phyloP scores from a whole-genome alignment of 2,888 invertebrate species.

The Buathra laborator region DNA sequence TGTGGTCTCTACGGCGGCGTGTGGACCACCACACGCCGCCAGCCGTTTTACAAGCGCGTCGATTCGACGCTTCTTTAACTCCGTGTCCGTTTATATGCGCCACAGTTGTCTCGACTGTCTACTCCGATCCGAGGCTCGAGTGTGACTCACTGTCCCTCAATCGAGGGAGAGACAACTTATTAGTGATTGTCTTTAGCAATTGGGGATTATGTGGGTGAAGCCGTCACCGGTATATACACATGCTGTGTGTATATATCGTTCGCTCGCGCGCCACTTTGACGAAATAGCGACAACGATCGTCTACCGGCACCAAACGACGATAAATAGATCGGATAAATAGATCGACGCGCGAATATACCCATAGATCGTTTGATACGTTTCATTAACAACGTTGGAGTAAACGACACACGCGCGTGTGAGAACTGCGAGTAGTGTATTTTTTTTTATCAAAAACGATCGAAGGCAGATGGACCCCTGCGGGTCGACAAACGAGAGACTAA shows the following conservation, averaged over 20 bases:
- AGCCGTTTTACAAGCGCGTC: conserved; percentile 26
- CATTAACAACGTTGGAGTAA: conserved; percentile 40
- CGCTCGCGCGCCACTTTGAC: conserved; percentile 29
- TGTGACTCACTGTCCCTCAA: conserved; percentile 82
- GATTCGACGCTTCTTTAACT: conserved; percentile 12
- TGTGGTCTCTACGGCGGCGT: not conserved
- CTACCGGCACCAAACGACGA: conserved; percentile 22
- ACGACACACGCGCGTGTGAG: not conserved
- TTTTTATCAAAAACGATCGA: conserved; percentile 45
- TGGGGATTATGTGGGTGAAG: conserved; percentile 73
- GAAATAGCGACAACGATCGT: conserved; percentile 45
- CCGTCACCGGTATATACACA: conserved; percentile 41
- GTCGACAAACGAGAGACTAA: conserved; percentile 65
- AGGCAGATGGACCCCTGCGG: conserved; percentile 77
- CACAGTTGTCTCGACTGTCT: conserved; percentile 14
- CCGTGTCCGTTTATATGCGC: not conserved
- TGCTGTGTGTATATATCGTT: not conserved
- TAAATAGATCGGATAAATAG: conserved; percentile 32
- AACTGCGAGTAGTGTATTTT: not conserved
- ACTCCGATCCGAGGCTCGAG: conserved; percentile 37
- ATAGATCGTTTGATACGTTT: conserved; percentile 48
- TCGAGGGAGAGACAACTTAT: conserved; percentile 81
- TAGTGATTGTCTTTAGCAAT: conserved; percentile 84
- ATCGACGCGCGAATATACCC: not conserved
- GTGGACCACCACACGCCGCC: not conserved